These are phyloP conservation scores for Calliopum simillimum DNA, from an alignment of 2,888 invertebrate species.

Conservation along the genomic window DNA sequence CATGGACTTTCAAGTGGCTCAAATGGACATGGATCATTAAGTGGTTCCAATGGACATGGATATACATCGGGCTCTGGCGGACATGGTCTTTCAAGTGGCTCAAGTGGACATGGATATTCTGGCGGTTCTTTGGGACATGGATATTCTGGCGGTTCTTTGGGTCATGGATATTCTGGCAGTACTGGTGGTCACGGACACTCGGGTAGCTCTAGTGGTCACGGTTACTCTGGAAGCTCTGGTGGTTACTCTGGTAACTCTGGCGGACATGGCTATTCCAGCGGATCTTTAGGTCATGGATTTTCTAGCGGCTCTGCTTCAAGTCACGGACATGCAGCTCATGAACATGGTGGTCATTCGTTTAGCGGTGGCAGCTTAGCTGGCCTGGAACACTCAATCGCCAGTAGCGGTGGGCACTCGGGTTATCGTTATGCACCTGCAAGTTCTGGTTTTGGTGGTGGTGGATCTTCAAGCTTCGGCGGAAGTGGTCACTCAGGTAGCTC, in stretches of 20 bases:
- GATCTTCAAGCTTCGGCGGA: slow-evolving; percentile 22
- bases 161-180: slow-evolving; percentile 8
- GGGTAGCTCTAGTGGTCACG: slow-evolving; percentile 13
- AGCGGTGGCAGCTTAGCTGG: slow-evolving; percentile 35
- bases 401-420: background rate
- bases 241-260: slow-evolving; percentile 35
- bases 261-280: slow-evolving; percentile 26
- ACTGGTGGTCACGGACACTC: slow-evolving; percentile 15
- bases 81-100: background rate
- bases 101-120: background rate
- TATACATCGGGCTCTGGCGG: background rate
- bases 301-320: slow-evolving; percentile 25
- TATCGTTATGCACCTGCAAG: background rate
- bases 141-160: background rate
- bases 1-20: slow-evolving; percentile 30
- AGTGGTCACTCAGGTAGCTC: slow-evolving; percentile 34
- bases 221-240: background rate
- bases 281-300: slow-evolving; percentile 14
- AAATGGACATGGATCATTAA: slow-evolving; percentile 19
- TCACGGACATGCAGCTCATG: background rate
- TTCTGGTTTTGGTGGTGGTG: slow-evolving; percentile 14
- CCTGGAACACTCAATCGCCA: background rate
- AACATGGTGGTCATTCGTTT: slow-evolving; percentile 26
- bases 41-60: slow-evolving; percentile 11
- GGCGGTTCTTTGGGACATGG: slow-evolving; percentile 7